Percentiles rank a stretch among this genome's conserved stretches.
These are phyloP conservation scores for Rhabdomys dilectus DNA, from an alignment of 2,113 vertebrate species.

Conservation along the genomic window DNA sequence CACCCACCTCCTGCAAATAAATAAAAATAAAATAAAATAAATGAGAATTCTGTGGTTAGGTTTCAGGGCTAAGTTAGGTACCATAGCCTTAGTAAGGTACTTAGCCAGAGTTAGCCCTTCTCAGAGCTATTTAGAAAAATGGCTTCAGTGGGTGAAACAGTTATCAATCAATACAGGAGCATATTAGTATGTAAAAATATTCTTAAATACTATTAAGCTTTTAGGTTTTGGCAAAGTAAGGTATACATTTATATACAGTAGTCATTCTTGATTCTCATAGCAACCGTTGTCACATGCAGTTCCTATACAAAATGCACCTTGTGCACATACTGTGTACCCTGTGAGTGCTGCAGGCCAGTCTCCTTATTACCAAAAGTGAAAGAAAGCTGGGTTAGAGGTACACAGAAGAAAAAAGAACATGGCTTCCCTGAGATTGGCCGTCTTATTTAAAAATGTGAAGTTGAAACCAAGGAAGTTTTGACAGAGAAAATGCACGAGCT, in stretches of 20 bases:
- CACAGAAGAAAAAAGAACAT: neutral
- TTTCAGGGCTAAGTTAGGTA: neutral
- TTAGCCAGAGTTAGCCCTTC: neutral
- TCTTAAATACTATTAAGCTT: neutral
- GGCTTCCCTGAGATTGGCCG: no score
- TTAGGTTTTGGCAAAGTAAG: neutral
- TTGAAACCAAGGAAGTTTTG: slow-evolving; percentile 41
- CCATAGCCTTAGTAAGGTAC: neutral
- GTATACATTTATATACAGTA: slow-evolving; percentile 1
- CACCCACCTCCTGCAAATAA: neutral
- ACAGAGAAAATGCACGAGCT: neutral
- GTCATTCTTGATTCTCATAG: neutral
- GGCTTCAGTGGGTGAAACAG: neutral
- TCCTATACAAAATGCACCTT: slow-evolving; percentile 2
- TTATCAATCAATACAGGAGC: neutral
- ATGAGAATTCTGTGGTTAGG: neutral
- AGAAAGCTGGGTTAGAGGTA: neutral
- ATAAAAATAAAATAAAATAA: neutral
- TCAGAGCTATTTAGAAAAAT: neutral
- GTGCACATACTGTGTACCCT: neutral
- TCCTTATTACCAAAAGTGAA: neutral
- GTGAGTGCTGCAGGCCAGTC: neutral
- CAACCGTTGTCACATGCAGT: neutral
- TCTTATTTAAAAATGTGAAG: neutral
- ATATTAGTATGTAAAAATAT: neutral